Evolutionary conservation across 2,113 vertebrate genomes (phyloP), one percentile per base, ranked within the genome.

Genomic region (Indicator indicator): DNA sequence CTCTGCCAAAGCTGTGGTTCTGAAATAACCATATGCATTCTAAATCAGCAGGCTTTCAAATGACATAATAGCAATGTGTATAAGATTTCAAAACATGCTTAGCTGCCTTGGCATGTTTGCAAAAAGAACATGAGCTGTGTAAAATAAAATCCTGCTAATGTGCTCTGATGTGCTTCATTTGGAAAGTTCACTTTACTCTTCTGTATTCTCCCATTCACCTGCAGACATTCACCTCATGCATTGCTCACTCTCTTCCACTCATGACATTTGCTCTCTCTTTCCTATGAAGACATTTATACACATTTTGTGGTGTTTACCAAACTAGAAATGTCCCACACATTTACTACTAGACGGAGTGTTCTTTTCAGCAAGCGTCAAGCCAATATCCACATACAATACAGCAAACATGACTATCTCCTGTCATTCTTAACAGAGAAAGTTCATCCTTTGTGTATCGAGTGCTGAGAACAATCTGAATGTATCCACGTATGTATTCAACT

Each of bases 11-110:
- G 85, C 82, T 73, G 21, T 28, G 59, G 28, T 54, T 95, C 87
- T n/a, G 84, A 82, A 94, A 79, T 85, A 78, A 87, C 84, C 87
- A 33, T 54, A 58, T 50, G 91, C 50, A 69, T 87, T 82, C 59
- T 68, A 73, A 87, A 93, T 10, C 78, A 79, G 55, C 63, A 58
- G 20, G 59, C 82, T 82, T 96, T 69, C n/a, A 40, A 87, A 95
- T 65, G 58, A 42, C 77, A 33, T 6, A 28, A 58, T 54, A 85
- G 50, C 17, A 82, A 69, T 33, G 1, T 2, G 26, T 2, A 9
- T 7, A 63, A 44, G 44, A 11, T 40, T 87, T 69, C 55, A 79
- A n/a, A 62, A 65, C 0, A 0, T 21, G 70, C 44, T 75, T n/a
- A 75, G 58, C 63, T 91, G 65, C 58, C 74, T 63, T 1, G 0